Base-by-base conservation (phyloP, 1,140 invertebrate genomes). In the Latrodectus geometricus region DNA sequence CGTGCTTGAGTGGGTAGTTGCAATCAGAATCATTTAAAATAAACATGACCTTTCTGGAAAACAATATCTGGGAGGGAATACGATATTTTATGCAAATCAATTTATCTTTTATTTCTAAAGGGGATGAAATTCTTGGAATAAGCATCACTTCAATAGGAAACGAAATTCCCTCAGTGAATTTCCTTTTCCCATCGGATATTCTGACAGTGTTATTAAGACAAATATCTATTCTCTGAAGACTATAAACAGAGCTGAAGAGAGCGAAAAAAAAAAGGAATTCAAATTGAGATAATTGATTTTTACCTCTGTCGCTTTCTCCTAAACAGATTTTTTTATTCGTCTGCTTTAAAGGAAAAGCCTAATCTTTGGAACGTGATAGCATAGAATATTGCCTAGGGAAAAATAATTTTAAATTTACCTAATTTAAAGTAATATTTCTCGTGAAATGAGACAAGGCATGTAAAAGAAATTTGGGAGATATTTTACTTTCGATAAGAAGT, bases 71-170 rank as follows among this genome's bases (percentile, higher is more conserved):
- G 7, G 20, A 14, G 1, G 66, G 23, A 70, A 20, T 56, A 50
- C 48, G 70, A 81, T 81, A 56, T 81, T 50, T 81, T 69, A 81
- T 81, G 78, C 78, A 70, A 81, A 81, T 81, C 78, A 81, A 81
- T 81, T 81, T 81, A 81, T 81, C 68, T 20, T 81, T 21, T 65
- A 23, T 69, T 69, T 69, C 11, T n/a, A 69, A n/a, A 69, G 20
- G 54, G 54, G 9, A 69, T 14, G 54, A 61, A 61, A 61, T 35
- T 35, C 35, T 3, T 35, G 35, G 17, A 61, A 61, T 14, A 61
- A 61, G 11, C 54, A 2, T 61, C 54, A 61, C 17, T 61, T 61
- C 54, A 61, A 61, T 61, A 61, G 17, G 54, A 61, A 61, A 61
- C 54, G 0, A 11, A 61, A 61, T 61, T 61, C 35, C 35, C 35